Evolutionary conservation across 2,113 vertebrate genomes (phyloP), one percentile per base, ranked within the genome.

Genomic region (Elgaria multicarinata): DNA sequence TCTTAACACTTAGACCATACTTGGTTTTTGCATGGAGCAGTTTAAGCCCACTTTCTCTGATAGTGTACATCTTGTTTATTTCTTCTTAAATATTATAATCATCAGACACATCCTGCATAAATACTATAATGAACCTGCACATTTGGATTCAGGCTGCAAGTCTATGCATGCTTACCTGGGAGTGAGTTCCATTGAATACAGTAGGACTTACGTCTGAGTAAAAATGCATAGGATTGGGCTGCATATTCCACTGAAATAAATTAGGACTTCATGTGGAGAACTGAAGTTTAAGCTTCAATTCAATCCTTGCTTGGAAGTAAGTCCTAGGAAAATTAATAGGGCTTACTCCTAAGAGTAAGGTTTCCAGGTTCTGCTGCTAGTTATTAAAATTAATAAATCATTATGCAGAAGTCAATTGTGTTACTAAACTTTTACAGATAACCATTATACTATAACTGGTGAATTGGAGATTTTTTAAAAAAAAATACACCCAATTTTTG

Each of bases 31-130:
- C 0, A 0, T 66, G 62, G 85, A 91, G 50, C 33, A 89, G 79
- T 88, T 92, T 84, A 91, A 93, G 84, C 86, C 86, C 74, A 74
- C 87, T 93, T 94, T 88, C 46, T 55, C 33, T 76, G 14, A 71
- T 62, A 74, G 28, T 82, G 75, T 22, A 72, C 9, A 64, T 50
- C 6, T 20, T 31, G 24, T 46, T 89, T 64, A 39, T 20, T 83
- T 64, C 28, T 64, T 62, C 67, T 28, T 74, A 85, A 74, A 24
- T 71, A 58, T 86, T 86, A 50, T 44, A 24, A 42, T 26, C n/a
- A 13, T 69, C 31, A 5, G 13, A 9, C 62, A 85, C 26, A 39
- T 55, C 24, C n/a, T 42, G 50, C 50, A 53, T 1, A 85, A 72
- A 33, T 69, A 58, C 75, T 86, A 66, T 42, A 31, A 39, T 24